phyloP scores from a whole-genome alignment of 64 coral and sea anemone species.

The Montipora efflorescens region DNA sequence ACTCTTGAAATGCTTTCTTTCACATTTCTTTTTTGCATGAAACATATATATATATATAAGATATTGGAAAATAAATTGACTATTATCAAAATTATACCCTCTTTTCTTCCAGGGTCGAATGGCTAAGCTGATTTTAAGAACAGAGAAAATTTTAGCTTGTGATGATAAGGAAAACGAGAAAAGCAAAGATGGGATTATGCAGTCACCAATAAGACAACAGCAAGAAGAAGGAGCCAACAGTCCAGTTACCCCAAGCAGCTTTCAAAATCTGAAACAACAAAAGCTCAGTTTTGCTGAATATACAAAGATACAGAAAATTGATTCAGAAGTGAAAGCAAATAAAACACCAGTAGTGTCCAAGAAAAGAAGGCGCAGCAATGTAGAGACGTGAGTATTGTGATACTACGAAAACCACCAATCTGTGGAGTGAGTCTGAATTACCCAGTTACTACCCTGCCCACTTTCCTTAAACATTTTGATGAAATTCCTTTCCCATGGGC shows the following conservation, averaged over 20 bases:
- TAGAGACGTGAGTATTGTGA: background rate
- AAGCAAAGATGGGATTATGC: conserved; percentile 2
- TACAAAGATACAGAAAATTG: background rate
- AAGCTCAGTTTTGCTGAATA: conserved; percentile 32
- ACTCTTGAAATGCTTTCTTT: too few species aligned
- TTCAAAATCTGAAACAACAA: conserved; percentile 38
- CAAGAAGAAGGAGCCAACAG: conserved; percentile 5
- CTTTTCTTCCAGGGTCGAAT: conserved; percentile 68
- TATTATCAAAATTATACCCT: too few species aligned
- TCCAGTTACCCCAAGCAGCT: conserved; percentile 28
- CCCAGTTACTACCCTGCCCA: too few species aligned
- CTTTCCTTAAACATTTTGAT: too few species aligned
- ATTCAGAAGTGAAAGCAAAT: background rate
- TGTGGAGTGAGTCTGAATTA: too few species aligned
- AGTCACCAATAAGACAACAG: conserved; percentile 30
- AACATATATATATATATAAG: too few species aligned
- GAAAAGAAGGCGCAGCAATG: conserved; percentile 13
- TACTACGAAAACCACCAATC: background rate
- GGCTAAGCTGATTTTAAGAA: conserved; percentile 76
- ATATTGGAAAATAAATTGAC: too few species aligned
- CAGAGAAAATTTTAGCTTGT: conserved; percentile 46
- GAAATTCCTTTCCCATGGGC: too few species aligned
- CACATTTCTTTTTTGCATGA: too few species aligned
- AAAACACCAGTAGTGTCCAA: background rate
- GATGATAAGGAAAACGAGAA: conserved; percentile 72